Percentiles rank a stretch among this genome's conserved stretches.
phyloP scores from a whole-genome alignment of 2,888 invertebrate genomes.

The Dasypolia templi region DNA sequence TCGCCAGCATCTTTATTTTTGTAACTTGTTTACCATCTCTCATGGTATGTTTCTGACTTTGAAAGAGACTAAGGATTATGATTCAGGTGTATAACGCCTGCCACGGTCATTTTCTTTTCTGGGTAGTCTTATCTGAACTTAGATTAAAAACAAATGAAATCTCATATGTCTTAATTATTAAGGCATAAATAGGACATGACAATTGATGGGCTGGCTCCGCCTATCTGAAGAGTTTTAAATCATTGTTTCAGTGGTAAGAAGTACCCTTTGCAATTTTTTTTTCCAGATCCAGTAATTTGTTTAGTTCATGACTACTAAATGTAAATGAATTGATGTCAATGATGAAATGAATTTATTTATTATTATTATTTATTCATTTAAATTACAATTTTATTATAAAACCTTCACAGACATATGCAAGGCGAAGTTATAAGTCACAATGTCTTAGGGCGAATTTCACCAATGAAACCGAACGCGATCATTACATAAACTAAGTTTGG shows the following conservation, averaged over 20 bases:
- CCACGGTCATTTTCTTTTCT: neutral
- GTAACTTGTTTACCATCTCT: neutral
- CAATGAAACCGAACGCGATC: no score
- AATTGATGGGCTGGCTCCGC: neutral
- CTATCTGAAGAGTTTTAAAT: neutral
- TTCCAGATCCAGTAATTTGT: slow-evolving; percentile 5
- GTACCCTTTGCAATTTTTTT: no score
- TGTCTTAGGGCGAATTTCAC: no score
- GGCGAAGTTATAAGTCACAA: no score
- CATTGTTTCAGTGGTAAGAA: no score
- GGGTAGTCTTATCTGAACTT: neutral
- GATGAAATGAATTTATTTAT: no score
- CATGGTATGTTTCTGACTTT: neutral
- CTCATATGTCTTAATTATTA: neutral
- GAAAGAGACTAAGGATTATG: neutral
- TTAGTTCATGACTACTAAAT: slow-evolving; percentile 12
- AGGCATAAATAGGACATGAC: neutral
- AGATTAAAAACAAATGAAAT: neutral
- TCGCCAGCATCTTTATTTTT: neutral
- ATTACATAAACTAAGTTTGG: no score
- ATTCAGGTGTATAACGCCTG: neutral
- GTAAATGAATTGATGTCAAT: no score
- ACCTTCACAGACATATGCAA: no score
- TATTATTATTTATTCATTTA: no score
- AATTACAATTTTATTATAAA: no score